These are phyloP conservation scores for Varecia variegata DNA, from an alignment of 2,797 vertebrate genomes.

Conservation along the genomic window DNA sequence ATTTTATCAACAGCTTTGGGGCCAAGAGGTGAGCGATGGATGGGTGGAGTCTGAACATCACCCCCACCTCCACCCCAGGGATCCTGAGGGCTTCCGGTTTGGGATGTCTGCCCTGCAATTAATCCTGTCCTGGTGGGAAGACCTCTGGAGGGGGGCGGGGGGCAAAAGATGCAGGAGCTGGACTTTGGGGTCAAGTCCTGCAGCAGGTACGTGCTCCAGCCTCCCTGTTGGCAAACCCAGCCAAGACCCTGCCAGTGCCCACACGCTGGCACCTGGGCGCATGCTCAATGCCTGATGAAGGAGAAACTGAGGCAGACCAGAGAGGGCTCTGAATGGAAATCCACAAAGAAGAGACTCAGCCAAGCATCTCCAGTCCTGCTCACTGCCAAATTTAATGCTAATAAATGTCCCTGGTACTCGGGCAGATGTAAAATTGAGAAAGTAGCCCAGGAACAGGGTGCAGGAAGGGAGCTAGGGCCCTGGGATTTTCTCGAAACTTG, in stretches of 20 bases:
- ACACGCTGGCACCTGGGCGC: not conserved
- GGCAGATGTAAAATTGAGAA: not conserved
- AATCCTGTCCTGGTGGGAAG: not conserved
- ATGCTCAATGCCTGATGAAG: not conserved
- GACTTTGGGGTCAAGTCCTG: not conserved
- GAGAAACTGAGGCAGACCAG: not conserved
- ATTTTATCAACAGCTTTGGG: not conserved
- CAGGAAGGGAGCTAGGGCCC: not conserved
- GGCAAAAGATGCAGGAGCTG: not conserved
- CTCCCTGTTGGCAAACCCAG: not conserved
- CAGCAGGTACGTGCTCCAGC: not conserved
- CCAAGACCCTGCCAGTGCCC: not conserved
- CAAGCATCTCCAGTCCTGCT: not conserved
- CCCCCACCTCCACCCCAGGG: not conserved
- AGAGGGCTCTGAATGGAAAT: not conserved
- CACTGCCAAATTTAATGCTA: not conserved
- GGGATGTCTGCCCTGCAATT: not conserved
- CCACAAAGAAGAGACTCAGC: not conserved
- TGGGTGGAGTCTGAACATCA: not conserved
- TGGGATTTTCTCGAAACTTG: not conserved
- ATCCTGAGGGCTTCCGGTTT: not conserved
- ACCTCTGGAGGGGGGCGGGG: not conserved
- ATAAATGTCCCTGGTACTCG: not conserved
- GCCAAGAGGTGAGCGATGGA: not conserved
- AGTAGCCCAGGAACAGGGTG: accelerated